Conservation (phyloP, 2,888 invertebrate species). For the Clostera curtula region DNA sequence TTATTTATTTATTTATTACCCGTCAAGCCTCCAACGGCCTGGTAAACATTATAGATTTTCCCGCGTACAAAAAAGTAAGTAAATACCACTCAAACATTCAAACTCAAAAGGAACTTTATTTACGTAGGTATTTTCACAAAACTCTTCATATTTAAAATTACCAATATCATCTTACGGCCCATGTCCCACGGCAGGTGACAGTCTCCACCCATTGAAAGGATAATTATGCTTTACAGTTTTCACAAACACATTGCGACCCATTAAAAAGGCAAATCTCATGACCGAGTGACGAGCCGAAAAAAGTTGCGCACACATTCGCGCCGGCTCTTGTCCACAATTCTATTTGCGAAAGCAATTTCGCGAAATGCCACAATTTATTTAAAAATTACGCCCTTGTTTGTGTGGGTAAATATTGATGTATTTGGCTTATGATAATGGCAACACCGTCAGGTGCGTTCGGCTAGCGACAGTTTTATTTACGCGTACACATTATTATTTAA, state of each 20-base stretch:
- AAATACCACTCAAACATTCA: background rate
- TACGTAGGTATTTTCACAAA: too few relatives aligned
- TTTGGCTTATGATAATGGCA: conserved; percentile 76
- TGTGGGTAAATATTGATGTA: conserved; percentile 73
- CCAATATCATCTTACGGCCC: too few relatives aligned
- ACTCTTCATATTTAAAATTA: too few relatives aligned
- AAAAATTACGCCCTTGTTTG: conserved; percentile 76
- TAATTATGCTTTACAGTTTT: conserved; percentile 15
- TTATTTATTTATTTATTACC: too few relatives aligned
- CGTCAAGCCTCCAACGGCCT: too few relatives aligned
- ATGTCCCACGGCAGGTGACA: too few relatives aligned
- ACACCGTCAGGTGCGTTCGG: conserved; percentile 61
- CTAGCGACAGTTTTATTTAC: conserved; percentile 69
- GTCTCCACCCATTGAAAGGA: conserved; percentile 1
- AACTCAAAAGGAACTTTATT: too few relatives aligned
- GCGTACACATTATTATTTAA: conserved; percentile 69
- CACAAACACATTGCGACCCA: conserved; percentile 20
- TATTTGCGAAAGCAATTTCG: conserved; percentile 73
- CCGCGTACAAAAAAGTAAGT: background rate
- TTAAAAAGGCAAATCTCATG: conserved; percentile 40
- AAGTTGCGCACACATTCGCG: conserved; percentile 58
- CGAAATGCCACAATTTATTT: conserved; percentile 76
- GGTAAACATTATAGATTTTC: too few relatives aligned
- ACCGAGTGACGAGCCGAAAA: conserved; percentile 47
- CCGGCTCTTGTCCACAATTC: conserved; percentile 59